These are phyloP conservation scores for Pelochelys cantorii DNA, from an alignment of 2,797 vertebrate genomes.

Conservation along the genomic window DNA sequence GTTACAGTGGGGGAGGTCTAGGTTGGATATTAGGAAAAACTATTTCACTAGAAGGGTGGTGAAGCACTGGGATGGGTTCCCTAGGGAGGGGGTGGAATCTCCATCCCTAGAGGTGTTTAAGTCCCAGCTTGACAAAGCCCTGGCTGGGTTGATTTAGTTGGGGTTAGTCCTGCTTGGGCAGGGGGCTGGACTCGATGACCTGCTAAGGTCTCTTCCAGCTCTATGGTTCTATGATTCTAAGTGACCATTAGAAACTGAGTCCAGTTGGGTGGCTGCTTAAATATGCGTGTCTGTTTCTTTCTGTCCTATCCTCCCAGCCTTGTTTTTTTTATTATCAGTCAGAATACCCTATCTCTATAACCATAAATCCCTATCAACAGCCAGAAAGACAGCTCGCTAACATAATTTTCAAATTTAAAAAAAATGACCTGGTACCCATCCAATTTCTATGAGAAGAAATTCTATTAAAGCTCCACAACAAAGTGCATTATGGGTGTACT, in stretches of 20 bases:
- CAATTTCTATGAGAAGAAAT: slow-evolving; percentile 80
- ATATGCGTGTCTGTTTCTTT: neutral
- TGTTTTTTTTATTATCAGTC: too few species aligned
- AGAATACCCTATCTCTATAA: neutral
- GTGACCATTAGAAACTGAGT: neutral
- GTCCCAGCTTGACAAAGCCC: too few species aligned
- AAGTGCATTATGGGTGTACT: slow-evolving; percentile 77
- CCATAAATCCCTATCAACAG: slow-evolving; percentile 41
- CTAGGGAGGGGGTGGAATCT: too few species aligned
- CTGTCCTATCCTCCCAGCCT: neutral
- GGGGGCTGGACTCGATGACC: too few species aligned
- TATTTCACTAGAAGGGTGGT: too few species aligned
- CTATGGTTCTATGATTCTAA: neutral
- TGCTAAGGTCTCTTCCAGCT: too few species aligned
- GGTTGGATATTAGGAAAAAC: too few species aligned
- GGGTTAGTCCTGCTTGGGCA: too few species aligned
- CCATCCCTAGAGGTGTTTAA: too few species aligned
- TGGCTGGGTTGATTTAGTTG: too few species aligned
- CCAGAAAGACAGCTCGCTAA: slow-evolving; percentile 67
- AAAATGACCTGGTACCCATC: slow-evolving; percentile 75
- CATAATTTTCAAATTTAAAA: slow-evolving; percentile 59
- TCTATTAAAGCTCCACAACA: slow-evolving; percentile 83
- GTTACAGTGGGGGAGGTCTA: too few species aligned
- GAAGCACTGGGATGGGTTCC: too few species aligned
- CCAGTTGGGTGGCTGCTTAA: neutral